Evolutionary conservation across 2,797 vertebrate species (phyloP).

Genomic region (Clamator glandarius): DNA sequence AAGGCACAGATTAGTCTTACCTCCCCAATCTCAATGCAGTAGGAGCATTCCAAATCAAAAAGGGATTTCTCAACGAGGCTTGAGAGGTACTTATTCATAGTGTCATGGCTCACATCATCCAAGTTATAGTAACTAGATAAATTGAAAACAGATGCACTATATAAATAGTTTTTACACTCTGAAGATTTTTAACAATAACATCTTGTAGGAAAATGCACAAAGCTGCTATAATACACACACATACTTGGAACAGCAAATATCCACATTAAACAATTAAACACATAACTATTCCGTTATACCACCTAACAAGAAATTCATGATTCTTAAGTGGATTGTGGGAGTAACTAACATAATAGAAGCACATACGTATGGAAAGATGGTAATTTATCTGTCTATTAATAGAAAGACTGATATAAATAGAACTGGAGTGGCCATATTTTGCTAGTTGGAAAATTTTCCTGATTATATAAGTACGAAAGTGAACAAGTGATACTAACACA

Average conservation of each 20-base stretch:
- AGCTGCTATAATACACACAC: neutral
- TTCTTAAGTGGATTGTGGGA: conserved; percentile 15
- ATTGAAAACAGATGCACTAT: conserved; percentile 39
- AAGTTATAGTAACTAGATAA: conserved; percentile 91
- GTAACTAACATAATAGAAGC: neutral
- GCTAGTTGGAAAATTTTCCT: neutral
- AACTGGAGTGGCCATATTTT: neutral
- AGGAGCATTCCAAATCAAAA: conserved; percentile 90
- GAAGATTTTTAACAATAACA: neutral
- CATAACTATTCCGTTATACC: neutral
- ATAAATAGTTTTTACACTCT: neutral
- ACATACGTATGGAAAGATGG: neutral
- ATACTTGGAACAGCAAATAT: neutral
- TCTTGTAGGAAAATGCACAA: neutral
- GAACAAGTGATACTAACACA: neutral
- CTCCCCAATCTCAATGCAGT: conserved; percentile 93
- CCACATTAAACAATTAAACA: neutral
- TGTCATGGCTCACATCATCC: conserved; percentile 90
- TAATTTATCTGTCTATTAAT: neutral
- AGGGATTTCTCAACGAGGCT: conserved; percentile 90
- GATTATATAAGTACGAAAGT: neutral
- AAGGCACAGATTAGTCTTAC: conserved; percentile 74
- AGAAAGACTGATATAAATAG: conserved; percentile 16
- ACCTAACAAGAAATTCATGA: conserved; percentile 3
- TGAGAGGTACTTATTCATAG: conserved; percentile 93